Evolutionary conservation across 2,113 vertebrate genomes (phyloP).

Genomic region (Monarcha castaneiventris): DNA sequence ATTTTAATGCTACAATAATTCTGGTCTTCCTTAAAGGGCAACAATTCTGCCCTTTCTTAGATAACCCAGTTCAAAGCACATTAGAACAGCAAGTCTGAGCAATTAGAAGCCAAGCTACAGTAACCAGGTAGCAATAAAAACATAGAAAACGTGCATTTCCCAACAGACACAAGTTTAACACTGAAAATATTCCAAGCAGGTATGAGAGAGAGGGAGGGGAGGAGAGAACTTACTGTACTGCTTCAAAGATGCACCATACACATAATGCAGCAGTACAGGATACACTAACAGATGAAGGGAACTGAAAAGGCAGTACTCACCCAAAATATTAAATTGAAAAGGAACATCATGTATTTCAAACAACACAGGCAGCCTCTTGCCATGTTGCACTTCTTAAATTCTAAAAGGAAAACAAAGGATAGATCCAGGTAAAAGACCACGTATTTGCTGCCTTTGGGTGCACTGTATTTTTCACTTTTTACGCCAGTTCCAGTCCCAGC

Average conservation of each 20-base stretch:
- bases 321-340: conserved; percentile 99
- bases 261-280: conserved; percentile 28
- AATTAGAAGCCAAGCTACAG: background rate
- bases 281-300: background rate
- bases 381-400: conserved; percentile 99
- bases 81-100: background rate
- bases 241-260: conserved; percentile 31
- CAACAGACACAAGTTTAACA: background rate
- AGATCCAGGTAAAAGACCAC: conserved; percentile 99
- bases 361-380: conserved; percentile 97
- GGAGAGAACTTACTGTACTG: conserved; percentile 29
- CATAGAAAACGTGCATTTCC: background rate
- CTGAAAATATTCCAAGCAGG: conserved; percentile 38
- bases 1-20: conserved; percentile 37
- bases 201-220: background rate
- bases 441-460: conserved; percentile 96
- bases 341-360: conserved; percentile 99
- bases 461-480: conserved; percentile 83
- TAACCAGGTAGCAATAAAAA: background rate
- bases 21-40: background rate
- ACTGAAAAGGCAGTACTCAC: conserved; percentile 81
- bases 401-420: conserved; percentile 99
- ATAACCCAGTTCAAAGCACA: background rate
- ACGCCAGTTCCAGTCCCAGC: conserved; percentile 58
- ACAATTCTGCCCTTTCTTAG: background rate